phyloP scores from a whole-genome alignment of 2,888 invertebrate genomes.

The Athalia rosae region DNA sequence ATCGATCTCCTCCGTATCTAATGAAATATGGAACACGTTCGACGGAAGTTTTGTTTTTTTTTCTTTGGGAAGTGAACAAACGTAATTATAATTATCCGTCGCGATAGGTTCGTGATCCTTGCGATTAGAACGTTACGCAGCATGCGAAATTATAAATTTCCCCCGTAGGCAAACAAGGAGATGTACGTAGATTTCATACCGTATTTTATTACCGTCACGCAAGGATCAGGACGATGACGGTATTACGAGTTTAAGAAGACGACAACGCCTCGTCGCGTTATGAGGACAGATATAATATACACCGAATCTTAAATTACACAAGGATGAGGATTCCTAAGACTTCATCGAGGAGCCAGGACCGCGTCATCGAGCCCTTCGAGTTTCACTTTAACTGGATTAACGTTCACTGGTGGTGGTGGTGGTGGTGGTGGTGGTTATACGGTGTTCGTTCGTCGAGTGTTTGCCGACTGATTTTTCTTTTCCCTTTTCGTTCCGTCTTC shows the following conservation, averaged over 20 bases:
- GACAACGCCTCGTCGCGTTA: too few species aligned
- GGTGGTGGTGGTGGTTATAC: conserved; percentile 34
- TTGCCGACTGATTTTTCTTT: conserved; percentile 63
- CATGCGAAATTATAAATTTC: too few species aligned
- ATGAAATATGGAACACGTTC: background rate
- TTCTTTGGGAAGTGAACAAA: background rate
- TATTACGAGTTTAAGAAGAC: too few species aligned
- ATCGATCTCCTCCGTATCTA: background rate
- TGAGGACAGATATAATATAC: too few species aligned
- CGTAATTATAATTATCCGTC: too few species aligned
- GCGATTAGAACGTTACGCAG: too few species aligned
- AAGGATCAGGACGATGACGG: too few species aligned
- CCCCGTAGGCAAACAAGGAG: too few species aligned
- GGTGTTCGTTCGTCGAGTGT: conserved; percentile 64
- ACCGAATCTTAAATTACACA: background rate
- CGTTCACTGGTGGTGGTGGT: background rate
- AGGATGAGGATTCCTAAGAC: background rate
- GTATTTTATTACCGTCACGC: too few species aligned
- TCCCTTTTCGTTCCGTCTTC: background rate
- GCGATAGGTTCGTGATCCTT: too few species aligned
- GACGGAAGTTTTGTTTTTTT: background rate
- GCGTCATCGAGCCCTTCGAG: background rate
- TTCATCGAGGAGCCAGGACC: background rate
- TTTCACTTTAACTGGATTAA: background rate
- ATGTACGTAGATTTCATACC: too few species aligned